Evolutionary conservation across 2,113 vertebrate species (phyloP), one percentile per base, ranked within the genome.

Genomic region (Tachysurus fulvidraco): DNA sequence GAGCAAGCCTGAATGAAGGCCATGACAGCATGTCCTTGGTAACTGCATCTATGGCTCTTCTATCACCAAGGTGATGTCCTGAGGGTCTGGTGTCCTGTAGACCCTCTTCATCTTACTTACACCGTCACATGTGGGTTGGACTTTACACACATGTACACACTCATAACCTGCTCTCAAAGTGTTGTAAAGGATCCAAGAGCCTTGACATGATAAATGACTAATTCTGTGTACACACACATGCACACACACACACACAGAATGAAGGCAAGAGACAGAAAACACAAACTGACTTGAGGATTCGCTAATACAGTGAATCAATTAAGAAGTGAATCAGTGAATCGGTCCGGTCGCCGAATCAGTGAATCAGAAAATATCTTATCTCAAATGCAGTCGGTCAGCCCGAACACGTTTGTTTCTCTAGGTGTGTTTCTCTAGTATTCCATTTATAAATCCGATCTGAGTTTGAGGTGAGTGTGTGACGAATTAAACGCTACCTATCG

Each of bases 91-190:
- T 50, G 46, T 50, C 46, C 50, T 16, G 44, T 12, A n/a, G 28
- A 74, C 13, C 19, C 67, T 84, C 28, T 74, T 71, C 52, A 71
- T 83, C 67, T 84, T 74, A 55, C 67, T 84, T 84, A 74, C 52
- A 74, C 52, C 6, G 54, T 74, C 83, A 84, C 12, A 74, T 0
- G 4, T 84, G 83, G 83, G n/a, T 71, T 44, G 57, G 55, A 83
- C 11, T 36, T 83, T 44, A 57, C 82, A 84, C 65, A 71, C 46
- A 83, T 8, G 67, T 21, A 52, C 62, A 71, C 16, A 41, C 67
- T 25, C 52, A 55, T 36, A 84, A 57, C 69, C 67, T 74, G 67
- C 54, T 73, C 54, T 84, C 21, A 44, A 4, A 55, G 50, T 59
- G 19, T 44, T 73, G 83, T 73, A 74, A 41, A 25, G 30, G 19